Evolutionary conservation across 2,113 vertebrate species (phyloP), one percentile per base, ranked within the genome.

Genomic region (Artemisiospiza belli): DNA sequence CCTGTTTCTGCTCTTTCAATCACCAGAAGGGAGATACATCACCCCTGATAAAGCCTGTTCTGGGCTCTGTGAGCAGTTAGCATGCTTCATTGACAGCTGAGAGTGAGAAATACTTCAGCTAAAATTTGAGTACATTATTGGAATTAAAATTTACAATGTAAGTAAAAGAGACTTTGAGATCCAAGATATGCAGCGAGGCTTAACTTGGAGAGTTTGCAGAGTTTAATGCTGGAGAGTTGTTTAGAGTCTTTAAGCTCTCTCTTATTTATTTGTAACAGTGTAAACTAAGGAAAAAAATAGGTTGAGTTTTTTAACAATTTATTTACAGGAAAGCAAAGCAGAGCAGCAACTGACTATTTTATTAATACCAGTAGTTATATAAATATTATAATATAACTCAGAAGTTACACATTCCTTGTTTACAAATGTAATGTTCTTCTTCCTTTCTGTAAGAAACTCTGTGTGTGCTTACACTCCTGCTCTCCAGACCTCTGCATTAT

Each of bases 221-320:
- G 11, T 52, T 61, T 44, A 37, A 44, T 27, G 22, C 22, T 68
- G 27, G 11, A 30, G 19, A 52, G 23, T 10, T 52, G 19, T 62
- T 21, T 55, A 66, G 33, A 62, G 24, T 59, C 73, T 83, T 51
- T 12, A 43, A 51, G 30, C 13, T 57, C 15, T 55, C 23, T 70
- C 37, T 66, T 25, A 52, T 62, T 39, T 55, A 39, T 62, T 55
- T 72, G 13, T 47, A 70, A 87, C 15, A 63, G 16, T 64, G 11
- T 52, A 84, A 92, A 67, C 25, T 24, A 27, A 87, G 49, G 33
- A 55, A 89, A 94, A 57, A 6, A 77, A 19, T 15, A 43, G n/a
- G 1, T 52, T 28, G 31, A 3, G 3, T 3, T 52, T 46, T 46
- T 4, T 0, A 30, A 57, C 37, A 49, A n/a, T 0, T n/a, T 33